Conservation (phyloP, 1,140 invertebrate species). For the Amphibalanus amphitrite region DNA sequence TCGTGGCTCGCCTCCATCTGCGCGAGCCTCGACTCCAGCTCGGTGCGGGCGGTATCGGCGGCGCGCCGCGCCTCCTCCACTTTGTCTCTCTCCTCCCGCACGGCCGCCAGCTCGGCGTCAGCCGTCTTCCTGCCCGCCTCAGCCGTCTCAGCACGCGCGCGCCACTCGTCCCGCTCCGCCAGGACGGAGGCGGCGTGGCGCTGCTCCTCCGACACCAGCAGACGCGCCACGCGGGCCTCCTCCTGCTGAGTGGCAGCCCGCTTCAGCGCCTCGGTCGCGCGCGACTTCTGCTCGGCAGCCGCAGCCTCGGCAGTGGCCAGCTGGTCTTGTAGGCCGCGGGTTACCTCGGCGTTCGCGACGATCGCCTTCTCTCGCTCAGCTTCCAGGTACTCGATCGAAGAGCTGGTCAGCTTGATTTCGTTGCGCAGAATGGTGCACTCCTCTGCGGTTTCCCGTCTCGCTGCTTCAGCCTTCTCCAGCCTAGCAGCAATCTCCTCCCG, state of each 20-base stretch:
- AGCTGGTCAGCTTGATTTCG: not conserved
- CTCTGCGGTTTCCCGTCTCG: not conserved
- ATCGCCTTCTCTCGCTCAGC: not conserved
- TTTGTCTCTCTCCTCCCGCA: not conserved
- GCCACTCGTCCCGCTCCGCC: not conserved
- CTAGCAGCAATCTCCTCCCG: not conserved
- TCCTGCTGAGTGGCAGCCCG: not conserved
- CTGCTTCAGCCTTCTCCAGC: not conserved
- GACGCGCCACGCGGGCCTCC: not conserved
- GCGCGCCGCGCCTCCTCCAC: not conserved
- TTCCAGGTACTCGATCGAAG: not conserved
- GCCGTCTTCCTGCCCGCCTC: not conserved
- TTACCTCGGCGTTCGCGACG: too few relatives aligned
- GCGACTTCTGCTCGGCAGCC: not conserved
- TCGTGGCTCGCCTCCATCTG: not conserved
- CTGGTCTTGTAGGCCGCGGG: not conserved
- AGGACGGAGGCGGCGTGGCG: not conserved
- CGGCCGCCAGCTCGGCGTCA: not conserved
- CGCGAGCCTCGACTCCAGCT: not conserved
- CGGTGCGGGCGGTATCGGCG: too few relatives aligned
- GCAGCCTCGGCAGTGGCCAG: not conserved
- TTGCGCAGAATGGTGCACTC: not conserved
- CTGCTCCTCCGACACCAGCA: not conserved
- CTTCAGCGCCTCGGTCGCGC: not conserved
- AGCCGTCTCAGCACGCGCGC: not conserved